A percentile compares a stretch with the other conserved stretches of the same genome.
phyloP scores from a whole-genome alignment of 2,888 invertebrate species.

The Tricholauxania praeusta region DNA sequence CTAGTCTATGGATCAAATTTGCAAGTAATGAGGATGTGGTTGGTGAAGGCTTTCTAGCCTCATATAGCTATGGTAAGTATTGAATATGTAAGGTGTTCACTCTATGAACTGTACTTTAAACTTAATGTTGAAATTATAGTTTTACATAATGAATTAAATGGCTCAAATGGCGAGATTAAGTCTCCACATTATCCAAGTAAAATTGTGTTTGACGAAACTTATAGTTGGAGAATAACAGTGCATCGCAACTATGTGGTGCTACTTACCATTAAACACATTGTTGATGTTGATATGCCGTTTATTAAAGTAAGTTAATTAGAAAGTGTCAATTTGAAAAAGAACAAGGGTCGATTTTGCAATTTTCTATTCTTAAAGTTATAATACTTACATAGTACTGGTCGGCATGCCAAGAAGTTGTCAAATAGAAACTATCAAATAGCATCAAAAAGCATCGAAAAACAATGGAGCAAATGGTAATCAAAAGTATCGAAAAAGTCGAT shows the following conservation, averaged over 20 bases:
- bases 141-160: conserved; percentile 77
- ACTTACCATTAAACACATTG: conserved; percentile 52
- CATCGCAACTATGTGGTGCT: conserved; percentile 55
- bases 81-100: not conserved
- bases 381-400: too few species aligned
- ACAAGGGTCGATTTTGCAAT: not conserved
- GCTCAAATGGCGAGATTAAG: conserved; percentile 76
- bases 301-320: conserved; percentile 45
- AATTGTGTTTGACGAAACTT: conserved; percentile 66
- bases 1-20: conserved; percentile 81
- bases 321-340: too few species aligned
- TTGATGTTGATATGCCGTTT: conserved; percentile 53
- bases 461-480: too few species aligned
- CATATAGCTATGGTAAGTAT: conserved; percentile 75
- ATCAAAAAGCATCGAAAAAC: too few species aligned
- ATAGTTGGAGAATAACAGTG: conserved; percentile 81
- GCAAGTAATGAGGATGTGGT: conserved; percentile 74
- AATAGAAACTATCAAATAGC: too few species aligned
- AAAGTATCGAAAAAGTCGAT: too few species aligned
- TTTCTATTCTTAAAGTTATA: too few species aligned
- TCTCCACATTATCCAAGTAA: conserved; percentile 82
- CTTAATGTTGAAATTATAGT: conserved; percentile 63
- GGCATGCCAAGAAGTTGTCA: too few species aligned
- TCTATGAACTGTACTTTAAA: not conserved
- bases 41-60: conserved; percentile 80